Evolutionary conservation across 1,140 invertebrate species (phyloP), one percentile per base, ranked within the genome.

Genomic region (Ceratosolen solmsi): DNA sequence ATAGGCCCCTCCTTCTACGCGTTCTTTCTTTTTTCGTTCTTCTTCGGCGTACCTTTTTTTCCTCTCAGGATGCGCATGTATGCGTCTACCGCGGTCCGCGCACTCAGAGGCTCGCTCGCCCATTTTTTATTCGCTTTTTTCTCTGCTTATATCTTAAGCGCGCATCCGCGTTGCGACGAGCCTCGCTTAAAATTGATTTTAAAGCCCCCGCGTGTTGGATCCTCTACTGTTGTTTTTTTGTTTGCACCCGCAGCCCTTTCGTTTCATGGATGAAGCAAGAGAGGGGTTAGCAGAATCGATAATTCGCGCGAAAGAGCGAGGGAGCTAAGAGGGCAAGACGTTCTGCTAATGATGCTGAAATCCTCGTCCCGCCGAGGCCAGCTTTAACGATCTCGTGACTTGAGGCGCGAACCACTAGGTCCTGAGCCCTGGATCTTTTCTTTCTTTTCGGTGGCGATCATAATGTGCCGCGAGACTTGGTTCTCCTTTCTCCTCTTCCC

Each of bases 371-470:
- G 17, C 41, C 77, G 70, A 56, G 54, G 54, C 25, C 75, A 56
- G 56, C 72, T 82, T 79, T 84, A 84, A 72, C 78, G 78, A 74
- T 84, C 82, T 74, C 80, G 74, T 82, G 83, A 79, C 49, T 84
- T 0, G 75, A 77, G 75, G 82, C 82, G 81, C 82, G 82, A 82
- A 83, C 54, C 36, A 3, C 63, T 15, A 22, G 33, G 33, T 25
- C 13, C 58, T 3, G 1, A n/a, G 33, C 33, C 1, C 20, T 25
- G 0, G 27, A 33, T 30, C 51, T 74, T 49, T 56, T 41, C 30
- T 36, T 3, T 46, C 41, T 49, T 54, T 30, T 33, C 27, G 33
- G n/a, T 20, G 54, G 73, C 30, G n/a, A 60, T 75, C 36, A 36
- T 36, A 75, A 38, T 27, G n/a, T n/a, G 33, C 36, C 54, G 73